Evolutionary conservation across 2,888 invertebrate species (phyloP).

Genomic region (Cantharis rustica): DNA sequence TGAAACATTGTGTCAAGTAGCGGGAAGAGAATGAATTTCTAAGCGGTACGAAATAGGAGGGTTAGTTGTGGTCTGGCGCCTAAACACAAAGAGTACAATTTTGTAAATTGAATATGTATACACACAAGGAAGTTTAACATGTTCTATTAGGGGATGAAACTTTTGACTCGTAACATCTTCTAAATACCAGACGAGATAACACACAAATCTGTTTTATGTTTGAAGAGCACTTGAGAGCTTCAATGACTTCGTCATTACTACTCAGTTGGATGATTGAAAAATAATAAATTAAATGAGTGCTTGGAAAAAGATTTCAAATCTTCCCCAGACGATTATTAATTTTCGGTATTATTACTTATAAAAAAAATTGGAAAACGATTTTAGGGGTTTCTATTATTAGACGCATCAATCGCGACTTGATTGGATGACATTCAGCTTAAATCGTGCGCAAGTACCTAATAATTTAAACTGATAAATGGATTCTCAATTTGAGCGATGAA

Average conservation of each 20-base stretch:
- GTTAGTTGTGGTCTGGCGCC: conserved; percentile 26
- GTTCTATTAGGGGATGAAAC: conserved; percentile 2
- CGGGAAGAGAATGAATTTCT: background rate
- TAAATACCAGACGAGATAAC: background rate
- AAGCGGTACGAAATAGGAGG: background rate
- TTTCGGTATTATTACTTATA: background rate
- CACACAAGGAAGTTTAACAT: conserved; percentile 18
- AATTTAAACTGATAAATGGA: conserved; percentile 11
- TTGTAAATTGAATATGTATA: conserved; percentile 25
- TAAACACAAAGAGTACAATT: conserved; percentile 16
- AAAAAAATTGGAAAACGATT: background rate
- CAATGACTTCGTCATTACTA: background rate
- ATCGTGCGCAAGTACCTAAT: background rate
- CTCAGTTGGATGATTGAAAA: background rate
- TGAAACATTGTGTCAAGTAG: background rate
- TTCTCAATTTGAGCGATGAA: conserved; percentile 2
- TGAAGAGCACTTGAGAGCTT: background rate
- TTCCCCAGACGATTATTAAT: background rate
- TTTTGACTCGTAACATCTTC: conserved; percentile 6
- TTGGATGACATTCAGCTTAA: conserved; percentile 9
- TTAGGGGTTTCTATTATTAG: background rate
- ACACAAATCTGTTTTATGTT: conserved; percentile 1
- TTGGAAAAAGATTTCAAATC: background rate
- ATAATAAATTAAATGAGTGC: background rate
- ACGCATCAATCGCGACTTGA: background rate